Conservation (phyloP, 1,140 invertebrate genomes). For the Pachypeltis micranthus region DNA sequence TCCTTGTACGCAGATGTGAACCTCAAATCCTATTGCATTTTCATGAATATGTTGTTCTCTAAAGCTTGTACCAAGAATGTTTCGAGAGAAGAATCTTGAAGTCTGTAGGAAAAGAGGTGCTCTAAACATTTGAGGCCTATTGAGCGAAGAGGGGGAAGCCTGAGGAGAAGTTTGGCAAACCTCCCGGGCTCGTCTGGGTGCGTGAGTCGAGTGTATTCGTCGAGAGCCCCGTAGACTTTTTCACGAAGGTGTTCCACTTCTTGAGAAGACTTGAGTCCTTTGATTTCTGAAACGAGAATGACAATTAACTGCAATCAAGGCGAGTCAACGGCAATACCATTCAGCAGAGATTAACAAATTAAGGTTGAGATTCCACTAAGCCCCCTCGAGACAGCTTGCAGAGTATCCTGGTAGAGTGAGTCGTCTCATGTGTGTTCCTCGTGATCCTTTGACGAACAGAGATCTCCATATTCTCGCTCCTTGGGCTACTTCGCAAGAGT, state of each 20-base stretch:
- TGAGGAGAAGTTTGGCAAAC: slow-evolving; percentile 85
- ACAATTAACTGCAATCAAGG: too few relatives aligned
- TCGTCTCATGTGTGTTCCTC: too few relatives aligned
- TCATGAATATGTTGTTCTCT: too few relatives aligned
- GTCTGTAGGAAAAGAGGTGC: slow-evolving; percentile 88
- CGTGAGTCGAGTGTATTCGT: slow-evolving; percentile 80
- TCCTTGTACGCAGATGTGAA: too few relatives aligned
- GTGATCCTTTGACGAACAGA: too few relatives aligned
- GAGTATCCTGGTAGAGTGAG: too few relatives aligned
- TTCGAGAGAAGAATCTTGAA: slow-evolving; percentile 41
- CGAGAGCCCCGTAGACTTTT: slow-evolving; percentile 86
- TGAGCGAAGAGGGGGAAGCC: slow-evolving; percentile 84
- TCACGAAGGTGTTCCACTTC: slow-evolving; percentile 82
- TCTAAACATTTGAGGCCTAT: slow-evolving; percentile 93
- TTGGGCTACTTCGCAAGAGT: too few relatives aligned
- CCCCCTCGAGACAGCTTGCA: not conserved
- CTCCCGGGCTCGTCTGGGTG: slow-evolving; percentile 84
- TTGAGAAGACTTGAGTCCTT: slow-evolving; percentile 65
- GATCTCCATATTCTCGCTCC: too few relatives aligned
- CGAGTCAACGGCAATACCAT: not conserved
- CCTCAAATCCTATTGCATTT: too few relatives aligned
- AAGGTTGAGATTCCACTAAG: too few relatives aligned
- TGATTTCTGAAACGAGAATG: slow-evolving; percentile 55
- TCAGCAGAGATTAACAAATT: not conserved
- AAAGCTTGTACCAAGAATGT: not conserved